Conservation (phyloP, 2,888 invertebrate species). For the Dyspetes luteomarginatus region DNA sequence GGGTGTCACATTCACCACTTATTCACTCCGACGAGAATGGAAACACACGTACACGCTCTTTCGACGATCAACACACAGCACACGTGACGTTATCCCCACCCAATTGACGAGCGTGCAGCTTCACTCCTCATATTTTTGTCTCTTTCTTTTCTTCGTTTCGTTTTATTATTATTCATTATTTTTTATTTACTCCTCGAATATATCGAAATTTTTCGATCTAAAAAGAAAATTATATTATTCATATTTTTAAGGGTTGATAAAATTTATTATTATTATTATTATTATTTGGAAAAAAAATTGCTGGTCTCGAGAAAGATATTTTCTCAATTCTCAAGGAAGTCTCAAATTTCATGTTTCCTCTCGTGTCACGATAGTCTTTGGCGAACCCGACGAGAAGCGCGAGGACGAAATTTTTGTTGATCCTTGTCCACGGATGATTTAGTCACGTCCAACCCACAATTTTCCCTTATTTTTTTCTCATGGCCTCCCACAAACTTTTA, state of each 20-base stretch:
- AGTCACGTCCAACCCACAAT: slow-evolving; percentile 14
- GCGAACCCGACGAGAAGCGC: slow-evolving; percentile 35
- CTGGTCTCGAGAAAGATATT: neutral
- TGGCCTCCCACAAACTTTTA: slow-evolving; percentile 9
- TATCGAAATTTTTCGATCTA: neutral
- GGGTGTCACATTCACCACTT: slow-evolving; percentile 61
- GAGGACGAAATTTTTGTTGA: slow-evolving; percentile 36
- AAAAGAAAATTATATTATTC: neutral
- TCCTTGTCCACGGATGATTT: slow-evolving; percentile 28
- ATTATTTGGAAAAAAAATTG: too few relatives aligned
- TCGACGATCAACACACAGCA: slow-evolving; percentile 17
- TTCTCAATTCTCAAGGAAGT: slow-evolving; percentile 68
- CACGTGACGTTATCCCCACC: slow-evolving; percentile 57
- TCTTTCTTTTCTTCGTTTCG: slow-evolving; percentile 23
- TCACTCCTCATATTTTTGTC: slow-evolving; percentile 30
- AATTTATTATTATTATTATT: too few relatives aligned
- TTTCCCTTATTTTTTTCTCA: slow-evolving; percentile 16
- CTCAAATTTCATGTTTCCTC: slow-evolving; percentile 80
- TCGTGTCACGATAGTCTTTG: slow-evolving; percentile 72
- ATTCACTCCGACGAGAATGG: slow-evolving; percentile 40
- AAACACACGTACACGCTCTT: slow-evolving; percentile 32
- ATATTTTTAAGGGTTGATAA: too few relatives aligned
- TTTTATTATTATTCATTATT: slow-evolving; percentile 5
- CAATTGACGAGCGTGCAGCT: slow-evolving; percentile 34
- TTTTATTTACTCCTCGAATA: neutral